Percentiles rank a stretch among this genome's conserved stretches.
Evolutionary conservation across 2,113 vertebrate species (phyloP).

Genomic region (Aspidoscelis tigris): DNA sequence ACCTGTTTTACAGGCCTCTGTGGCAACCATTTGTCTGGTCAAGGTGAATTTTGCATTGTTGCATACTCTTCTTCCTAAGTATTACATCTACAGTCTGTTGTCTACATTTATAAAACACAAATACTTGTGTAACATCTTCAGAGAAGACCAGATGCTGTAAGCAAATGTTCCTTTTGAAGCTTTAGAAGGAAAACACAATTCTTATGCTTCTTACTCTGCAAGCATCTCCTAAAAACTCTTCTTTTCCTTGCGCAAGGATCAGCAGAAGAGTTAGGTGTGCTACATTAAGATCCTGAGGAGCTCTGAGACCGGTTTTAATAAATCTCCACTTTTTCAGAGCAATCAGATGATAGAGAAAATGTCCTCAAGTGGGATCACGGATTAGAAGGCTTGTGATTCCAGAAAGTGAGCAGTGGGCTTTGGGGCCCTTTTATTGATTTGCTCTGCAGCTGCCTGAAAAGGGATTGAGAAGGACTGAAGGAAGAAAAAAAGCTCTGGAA

Average conservation of each 20-base stretch:
- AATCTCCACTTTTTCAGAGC: background rate
- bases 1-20: background rate
- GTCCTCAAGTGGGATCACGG: background rate
- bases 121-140: background rate
- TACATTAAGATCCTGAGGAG: background rate
- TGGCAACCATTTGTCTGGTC: conserved; percentile 6
- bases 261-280: background rate
- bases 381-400: background rate
- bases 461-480: conserved; percentile 8
- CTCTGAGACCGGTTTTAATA: background rate
- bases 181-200: background rate
- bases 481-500: background rate
- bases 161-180: background rate
- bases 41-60: background rate
- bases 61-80: conserved; percentile 3
- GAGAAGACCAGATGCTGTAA: background rate
- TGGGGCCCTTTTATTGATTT: conserved; percentile 18
- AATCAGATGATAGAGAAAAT: background rate
- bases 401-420: background rate
- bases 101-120: background rate
- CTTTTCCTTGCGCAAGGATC: background rate
- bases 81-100: background rate
- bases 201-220: background rate
- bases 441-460: background rate
- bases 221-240: background rate